Conservation (phyloP, 2,888 invertebrate species). For the Drosophila kuntzei region DNA sequence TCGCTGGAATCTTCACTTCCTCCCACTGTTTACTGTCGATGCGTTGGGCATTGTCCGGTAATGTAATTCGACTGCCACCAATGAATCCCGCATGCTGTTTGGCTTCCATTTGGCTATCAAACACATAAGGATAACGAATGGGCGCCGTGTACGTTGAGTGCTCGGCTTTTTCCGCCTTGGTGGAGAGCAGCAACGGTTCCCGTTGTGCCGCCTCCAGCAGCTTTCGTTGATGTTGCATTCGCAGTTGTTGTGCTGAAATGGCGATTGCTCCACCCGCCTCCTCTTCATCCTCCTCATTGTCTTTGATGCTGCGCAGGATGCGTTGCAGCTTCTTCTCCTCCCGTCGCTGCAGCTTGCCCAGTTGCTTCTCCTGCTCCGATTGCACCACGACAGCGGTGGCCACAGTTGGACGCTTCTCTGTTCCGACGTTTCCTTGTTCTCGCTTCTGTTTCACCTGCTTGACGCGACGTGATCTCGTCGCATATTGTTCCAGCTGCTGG, state of each 20-base stretch:
- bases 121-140: slow-evolving; percentile 93
- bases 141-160: slow-evolving; percentile 85
- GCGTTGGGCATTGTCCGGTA: slow-evolving; percentile 92
- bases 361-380: slow-evolving; percentile 92
- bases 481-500: slow-evolving; percentile 80
- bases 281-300: slow-evolving; percentile 62
- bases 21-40: slow-evolving; percentile 92
- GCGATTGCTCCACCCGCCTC: slow-evolving; percentile 73
- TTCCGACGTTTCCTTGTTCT: slow-evolving; percentile 26
- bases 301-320: slow-evolving; percentile 76
- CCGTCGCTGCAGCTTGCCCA: slow-evolving; percentile 91
- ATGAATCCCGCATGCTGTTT: slow-evolving; percentile 90
- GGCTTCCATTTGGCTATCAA: slow-evolving; percentile 91
- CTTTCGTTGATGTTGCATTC: slow-evolving; percentile 82
- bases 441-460: slow-evolving; percentile 70
- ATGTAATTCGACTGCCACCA: slow-evolving; percentile 90
- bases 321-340: slow-evolving; percentile 91
- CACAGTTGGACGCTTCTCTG: slow-evolving; percentile 87
- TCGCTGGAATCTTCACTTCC: slow-evolving; percentile 93
- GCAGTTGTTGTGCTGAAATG: slow-evolving; percentile 84
- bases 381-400: slow-evolving; percentile 93
- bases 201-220: slow-evolving; percentile 81
- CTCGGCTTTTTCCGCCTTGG: slow-evolving; percentile 67
- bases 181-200: slow-evolving; percentile 79
- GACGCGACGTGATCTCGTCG: slow-evolving; percentile 76